Evolutionary conservation across 2,888 invertebrate species (phyloP).

Genomic region (Eristalis intricaria): DNA sequence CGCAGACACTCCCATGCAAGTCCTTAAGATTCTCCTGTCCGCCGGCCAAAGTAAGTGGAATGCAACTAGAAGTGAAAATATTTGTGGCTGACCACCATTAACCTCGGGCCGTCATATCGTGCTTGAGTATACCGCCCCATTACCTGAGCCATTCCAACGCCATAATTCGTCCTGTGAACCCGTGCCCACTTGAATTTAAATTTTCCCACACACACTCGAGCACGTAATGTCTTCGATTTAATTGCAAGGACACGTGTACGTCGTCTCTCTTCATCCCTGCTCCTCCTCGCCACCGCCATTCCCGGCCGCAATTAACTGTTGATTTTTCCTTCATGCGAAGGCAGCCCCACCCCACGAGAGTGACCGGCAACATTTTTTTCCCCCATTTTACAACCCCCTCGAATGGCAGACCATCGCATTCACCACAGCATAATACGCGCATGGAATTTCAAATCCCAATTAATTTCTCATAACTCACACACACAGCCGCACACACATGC

Average conservation of each 20-base stretch:
- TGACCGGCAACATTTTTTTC: conserved; percentile 28
- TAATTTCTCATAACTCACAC: conserved; percentile 50
- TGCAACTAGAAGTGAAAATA: neutral
- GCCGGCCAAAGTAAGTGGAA: too few relatives aligned
- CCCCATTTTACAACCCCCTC: conserved; percentile 13
- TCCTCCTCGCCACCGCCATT: neutral
- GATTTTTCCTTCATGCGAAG: conserved; percentile 10
- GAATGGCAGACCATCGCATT: conserved; percentile 42
- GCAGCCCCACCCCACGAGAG: conserved; percentile 12
- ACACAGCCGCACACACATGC: neutral
- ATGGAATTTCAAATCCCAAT: conserved; percentile 61
- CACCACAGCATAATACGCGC: conserved; percentile 58
- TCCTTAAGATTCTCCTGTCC: too few relatives aligned
- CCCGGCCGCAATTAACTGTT: conserved; percentile 23
- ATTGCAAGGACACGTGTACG: conserved; percentile 48
- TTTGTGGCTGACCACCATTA: neutral
- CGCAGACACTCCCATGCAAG: too few relatives aligned
- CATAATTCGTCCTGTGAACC: neutral
- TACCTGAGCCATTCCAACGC: neutral
- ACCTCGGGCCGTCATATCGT: neutral
- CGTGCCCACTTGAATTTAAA: neutral
- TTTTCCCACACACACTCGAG: conserved; percentile 20
- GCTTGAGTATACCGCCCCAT: neutral
- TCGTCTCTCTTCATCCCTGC: neutral
- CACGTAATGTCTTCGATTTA: conserved; percentile 45